These are phyloP conservation scores for Magallana ariakensis DNA, from an alignment of 1,140 invertebrate species.

Conservation along the genomic window DNA sequence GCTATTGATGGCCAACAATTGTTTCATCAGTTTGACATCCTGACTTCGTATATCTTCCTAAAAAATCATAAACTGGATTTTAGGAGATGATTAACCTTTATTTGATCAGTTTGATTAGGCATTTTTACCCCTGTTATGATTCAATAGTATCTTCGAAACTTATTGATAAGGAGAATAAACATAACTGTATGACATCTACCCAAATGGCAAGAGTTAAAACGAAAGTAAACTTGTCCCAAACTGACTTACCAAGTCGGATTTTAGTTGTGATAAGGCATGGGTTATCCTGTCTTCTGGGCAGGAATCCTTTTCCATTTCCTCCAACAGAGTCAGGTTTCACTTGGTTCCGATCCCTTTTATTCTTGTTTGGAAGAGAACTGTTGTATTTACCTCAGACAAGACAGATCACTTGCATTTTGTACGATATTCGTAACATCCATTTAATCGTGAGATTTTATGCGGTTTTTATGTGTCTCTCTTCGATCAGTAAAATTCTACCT, in stretches of 20 bases:
- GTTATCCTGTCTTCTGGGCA: neutral
- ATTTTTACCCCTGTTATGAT: neutral
- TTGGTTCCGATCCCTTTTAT: neutral
- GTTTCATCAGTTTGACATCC: constrained; percentile 58
- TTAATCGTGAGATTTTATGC: neutral
- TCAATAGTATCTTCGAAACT: neutral
- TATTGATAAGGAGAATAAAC: neutral
- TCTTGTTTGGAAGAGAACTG: neutral
- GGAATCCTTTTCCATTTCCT: constrained; percentile 5
- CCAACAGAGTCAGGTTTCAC: neutral
- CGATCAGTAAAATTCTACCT: constrained; percentile 29
- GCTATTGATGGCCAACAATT: constrained; percentile 56
- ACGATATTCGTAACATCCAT: constrained; percentile 20
- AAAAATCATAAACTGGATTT: neutral
- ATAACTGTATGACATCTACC: neutral
- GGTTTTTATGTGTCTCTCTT: constrained; percentile 7
- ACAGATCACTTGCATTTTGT: constrained; percentile 16
- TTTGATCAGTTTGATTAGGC: no score
- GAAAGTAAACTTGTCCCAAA: neutral
- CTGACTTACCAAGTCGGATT: constrained; percentile 24
- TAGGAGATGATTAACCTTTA: no score
- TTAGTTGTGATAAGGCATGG: constrained; percentile 9
- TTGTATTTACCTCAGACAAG: constrained; percentile 8
- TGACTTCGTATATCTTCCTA: constrained; percentile 53
- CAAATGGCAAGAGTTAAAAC: neutral